Conservation (phyloP, 2,888 invertebrate species). For the Melanostoma mellinum region DNA sequence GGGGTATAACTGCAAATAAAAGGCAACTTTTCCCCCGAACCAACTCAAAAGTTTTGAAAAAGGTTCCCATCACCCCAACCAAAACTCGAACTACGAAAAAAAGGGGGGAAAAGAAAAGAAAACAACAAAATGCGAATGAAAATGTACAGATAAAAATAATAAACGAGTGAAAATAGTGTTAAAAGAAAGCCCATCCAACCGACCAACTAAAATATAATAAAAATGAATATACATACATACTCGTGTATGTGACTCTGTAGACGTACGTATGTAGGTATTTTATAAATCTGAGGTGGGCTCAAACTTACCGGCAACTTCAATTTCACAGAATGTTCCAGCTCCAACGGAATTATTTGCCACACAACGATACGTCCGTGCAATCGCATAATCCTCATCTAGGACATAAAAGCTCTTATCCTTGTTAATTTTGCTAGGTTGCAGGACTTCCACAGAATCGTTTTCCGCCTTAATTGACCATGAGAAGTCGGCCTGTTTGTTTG, state of each 20-base stretch:
- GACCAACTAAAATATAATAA: constrained; percentile 20
- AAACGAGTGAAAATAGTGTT: constrained; percentile 43
- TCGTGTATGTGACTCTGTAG: too few relatives aligned
- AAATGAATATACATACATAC: constrained; percentile 12
- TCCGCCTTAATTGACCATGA: constrained; percentile 92
- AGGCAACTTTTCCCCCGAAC: constrained; percentile 21
- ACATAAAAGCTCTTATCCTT: constrained; percentile 84
- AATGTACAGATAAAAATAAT: constrained; percentile 50
- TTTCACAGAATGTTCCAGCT: constrained; percentile 85
- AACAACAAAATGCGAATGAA: constrained; percentile 57
- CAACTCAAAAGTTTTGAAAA: constrained; percentile 20
- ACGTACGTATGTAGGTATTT: too few relatives aligned
- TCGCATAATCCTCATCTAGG: constrained; percentile 85
- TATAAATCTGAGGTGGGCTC: neutral
- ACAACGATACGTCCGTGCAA: constrained; percentile 91
- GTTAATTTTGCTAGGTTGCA: constrained; percentile 81
- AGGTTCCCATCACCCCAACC: neutral
- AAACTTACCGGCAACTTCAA: constrained; percentile 86
- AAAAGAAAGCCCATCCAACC: constrained; percentile 1
- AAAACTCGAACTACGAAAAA: neutral
- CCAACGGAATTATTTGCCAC: constrained; percentile 93
- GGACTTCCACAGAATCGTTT: constrained; percentile 88
- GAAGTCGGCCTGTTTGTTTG: constrained; percentile 85
- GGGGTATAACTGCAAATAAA: constrained; percentile 5
- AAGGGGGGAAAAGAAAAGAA: constrained; percentile 23